These are phyloP conservation scores for Umimayanthus chanpuru DNA, from an alignment of 92 coral and sea anemone species.

Conservation along the genomic window DNA sequence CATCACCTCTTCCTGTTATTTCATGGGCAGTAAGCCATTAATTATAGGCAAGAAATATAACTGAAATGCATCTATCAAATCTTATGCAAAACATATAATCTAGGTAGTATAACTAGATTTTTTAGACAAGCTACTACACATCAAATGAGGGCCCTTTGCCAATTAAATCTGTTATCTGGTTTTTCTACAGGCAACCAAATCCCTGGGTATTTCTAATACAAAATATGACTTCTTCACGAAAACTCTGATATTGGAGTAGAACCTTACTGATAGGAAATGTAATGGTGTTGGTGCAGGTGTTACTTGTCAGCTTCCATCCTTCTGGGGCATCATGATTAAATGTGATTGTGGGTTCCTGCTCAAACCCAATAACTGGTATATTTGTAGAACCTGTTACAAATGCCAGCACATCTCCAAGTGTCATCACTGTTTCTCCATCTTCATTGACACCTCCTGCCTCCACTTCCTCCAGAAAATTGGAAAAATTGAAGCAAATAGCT, in stretches of 20 bases:
- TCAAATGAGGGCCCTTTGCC: no score
- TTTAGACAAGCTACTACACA: no score
- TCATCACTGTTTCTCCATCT: not conserved
- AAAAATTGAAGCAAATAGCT: slow-evolving; percentile 25
- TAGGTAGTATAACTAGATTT: no score
- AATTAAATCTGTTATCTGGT: no score
- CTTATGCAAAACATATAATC: no score
- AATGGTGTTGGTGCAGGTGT: slow-evolving; percentile 28
- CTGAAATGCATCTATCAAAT: no score
- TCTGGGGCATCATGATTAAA: slow-evolving; percentile 21
- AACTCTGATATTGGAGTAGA: slow-evolving; percentile 13
- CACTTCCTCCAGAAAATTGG: slow-evolving; percentile 33
- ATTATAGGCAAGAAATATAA: no score
- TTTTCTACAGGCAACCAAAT: no score
- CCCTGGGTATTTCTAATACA: no score
- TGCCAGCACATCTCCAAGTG: slow-evolving; percentile 22
- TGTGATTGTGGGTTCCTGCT: not conserved
- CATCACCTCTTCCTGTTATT: not conserved
- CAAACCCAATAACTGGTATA: slow-evolving; percentile 23
- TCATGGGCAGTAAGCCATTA: no score
- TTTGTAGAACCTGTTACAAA: slow-evolving; percentile 31
- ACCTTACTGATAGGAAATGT: slow-evolving; percentile 27
- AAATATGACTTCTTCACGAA: slow-evolving; percentile 2
- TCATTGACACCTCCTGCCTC: slow-evolving; percentile 23
- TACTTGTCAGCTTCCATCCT: slow-evolving; percentile 13